Evolutionary conservation across 2,113 vertebrate genomes (phyloP).

Genomic region (Phalacrocorax pelagicus): DNA sequence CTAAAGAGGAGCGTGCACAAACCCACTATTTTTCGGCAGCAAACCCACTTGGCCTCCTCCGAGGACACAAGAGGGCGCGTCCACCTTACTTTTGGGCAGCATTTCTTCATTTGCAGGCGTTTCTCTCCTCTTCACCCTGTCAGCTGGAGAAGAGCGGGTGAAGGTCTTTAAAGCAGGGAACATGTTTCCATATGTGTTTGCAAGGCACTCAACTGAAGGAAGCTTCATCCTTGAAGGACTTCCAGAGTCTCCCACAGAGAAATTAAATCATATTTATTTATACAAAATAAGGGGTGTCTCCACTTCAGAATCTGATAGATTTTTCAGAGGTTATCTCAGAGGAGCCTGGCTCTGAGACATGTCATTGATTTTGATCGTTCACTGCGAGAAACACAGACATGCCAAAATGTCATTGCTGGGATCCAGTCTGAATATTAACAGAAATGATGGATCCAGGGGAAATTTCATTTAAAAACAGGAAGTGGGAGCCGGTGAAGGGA

Average conservation of each 20-base stretch:
- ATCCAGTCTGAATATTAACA: background rate
- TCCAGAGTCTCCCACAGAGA: background rate
- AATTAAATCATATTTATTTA: background rate
- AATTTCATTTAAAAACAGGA: background rate
- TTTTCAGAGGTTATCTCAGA: background rate
- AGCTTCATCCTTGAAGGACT: background rate
- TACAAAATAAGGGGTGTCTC: background rate
- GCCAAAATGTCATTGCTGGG: background rate
- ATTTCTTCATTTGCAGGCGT: background rate
- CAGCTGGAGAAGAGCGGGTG: background rate
- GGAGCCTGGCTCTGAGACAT: background rate
- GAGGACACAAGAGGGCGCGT: conserved; percentile 57
- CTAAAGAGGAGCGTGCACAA: rapidly evolving
- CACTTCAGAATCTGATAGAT: background rate
- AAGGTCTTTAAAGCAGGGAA: background rate
- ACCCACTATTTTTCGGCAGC: background rate
- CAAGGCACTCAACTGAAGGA: background rate
- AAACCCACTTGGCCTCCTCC: background rate
- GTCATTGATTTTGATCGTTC: background rate
- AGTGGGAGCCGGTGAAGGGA: background rate
- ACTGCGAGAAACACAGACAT: background rate
- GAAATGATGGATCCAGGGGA: background rate
- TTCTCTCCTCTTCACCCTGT: background rate
- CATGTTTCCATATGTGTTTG: background rate
- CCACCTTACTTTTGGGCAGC: conserved; percentile 5